These are phyloP conservation scores for Myiotriccus ornatus DNA, from an alignment of 2,797 vertebrate species.

Conservation along the genomic window DNA sequence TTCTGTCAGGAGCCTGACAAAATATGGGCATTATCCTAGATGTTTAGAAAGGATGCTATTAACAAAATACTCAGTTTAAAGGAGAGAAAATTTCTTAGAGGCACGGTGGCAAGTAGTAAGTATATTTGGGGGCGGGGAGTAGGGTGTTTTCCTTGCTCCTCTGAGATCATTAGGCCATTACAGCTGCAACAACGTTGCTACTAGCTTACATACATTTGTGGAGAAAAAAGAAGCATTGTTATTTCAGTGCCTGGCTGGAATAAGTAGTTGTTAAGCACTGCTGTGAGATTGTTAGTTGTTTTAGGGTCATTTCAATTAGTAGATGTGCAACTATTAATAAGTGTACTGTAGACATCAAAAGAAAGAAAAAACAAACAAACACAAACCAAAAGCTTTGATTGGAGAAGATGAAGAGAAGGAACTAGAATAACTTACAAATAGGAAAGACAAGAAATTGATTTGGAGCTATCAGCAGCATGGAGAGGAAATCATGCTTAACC, in stretches of 20 bases:
- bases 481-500: background rate
- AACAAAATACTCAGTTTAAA: background rate
- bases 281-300: background rate
- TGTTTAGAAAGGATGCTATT: background rate
- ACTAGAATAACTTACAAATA: background rate
- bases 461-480: background rate
- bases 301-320: background rate
- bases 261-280: background rate
- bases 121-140: background rate
- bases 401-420: background rate
- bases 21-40: background rate
- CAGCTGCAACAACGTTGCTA: constrained; percentile 40
- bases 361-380: background rate
- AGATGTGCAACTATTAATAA: background rate
- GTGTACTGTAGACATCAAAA: background rate
- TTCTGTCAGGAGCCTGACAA: background rate
- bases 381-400: background rate
- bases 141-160: background rate
- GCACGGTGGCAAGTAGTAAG: background rate
- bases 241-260: constrained; percentile 11
- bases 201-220: background rate
- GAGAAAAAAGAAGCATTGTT: constrained; percentile 33
- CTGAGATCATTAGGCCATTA: constrained; percentile 40
- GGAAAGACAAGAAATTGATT: background rate
- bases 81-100: background rate